phyloP scores from a whole-genome alignment of 2,113 vertebrate species.

The Caloenas nicobarica region DNA sequence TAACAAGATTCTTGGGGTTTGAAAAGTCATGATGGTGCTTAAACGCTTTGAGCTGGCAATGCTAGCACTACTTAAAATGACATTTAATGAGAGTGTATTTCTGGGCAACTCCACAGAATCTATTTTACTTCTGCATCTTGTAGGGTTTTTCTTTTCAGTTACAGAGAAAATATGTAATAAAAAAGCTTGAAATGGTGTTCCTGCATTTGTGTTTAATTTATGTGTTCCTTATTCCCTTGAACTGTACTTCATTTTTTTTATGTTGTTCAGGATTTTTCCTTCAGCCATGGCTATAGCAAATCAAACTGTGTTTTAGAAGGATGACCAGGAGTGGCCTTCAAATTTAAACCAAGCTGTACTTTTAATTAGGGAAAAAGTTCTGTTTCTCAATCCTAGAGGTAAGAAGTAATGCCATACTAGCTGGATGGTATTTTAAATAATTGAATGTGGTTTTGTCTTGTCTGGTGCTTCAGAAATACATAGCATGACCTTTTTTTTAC shows the following conservation, averaged over 20 bases:
- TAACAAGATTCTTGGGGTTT: constrained; percentile 41
- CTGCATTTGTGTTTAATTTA: background rate
- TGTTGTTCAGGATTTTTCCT: background rate
- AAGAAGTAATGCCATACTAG: background rate
- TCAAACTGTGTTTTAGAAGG: background rate
- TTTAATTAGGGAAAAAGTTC: background rate
- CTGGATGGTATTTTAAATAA: background rate
- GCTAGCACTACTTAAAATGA: constrained; percentile 21
- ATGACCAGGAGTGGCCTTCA: background rate
- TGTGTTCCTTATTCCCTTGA: background rate
- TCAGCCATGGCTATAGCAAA: background rate
- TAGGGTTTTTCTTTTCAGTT: background rate
- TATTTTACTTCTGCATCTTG: constrained; percentile 36
- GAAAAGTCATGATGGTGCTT: constrained; percentile 52
- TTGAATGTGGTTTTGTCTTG: background rate
- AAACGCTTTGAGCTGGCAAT: constrained; percentile 39
- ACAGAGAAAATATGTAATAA: background rate
- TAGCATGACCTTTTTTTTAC: background rate
- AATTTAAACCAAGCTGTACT: background rate
- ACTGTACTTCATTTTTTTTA: background rate
- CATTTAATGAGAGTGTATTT: constrained; percentile 58
- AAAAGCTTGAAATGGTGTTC: background rate
- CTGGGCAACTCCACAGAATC: constrained; percentile 28
- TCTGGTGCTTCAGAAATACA: background rate
- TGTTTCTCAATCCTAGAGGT: background rate